These are phyloP conservation scores for Hypotaenidia philippensis DNA, from an alignment of 2,797 vertebrate genomes.

Conservation along the genomic window DNA sequence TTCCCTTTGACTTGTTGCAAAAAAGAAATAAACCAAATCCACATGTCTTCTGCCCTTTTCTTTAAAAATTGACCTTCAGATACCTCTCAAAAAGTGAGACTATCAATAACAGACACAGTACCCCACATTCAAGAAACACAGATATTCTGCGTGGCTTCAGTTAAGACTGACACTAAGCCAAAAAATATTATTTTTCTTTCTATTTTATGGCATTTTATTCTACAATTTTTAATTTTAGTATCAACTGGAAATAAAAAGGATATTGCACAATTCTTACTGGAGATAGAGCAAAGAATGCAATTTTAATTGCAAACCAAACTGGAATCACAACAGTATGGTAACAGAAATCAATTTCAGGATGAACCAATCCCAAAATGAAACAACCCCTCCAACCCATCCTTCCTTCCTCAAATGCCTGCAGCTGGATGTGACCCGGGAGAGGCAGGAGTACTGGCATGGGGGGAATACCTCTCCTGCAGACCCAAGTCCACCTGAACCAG, in stretches of 20 bases:
- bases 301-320: background rate
- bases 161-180: background rate
- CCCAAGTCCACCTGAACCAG: background rate
- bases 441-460: fast-evolving
- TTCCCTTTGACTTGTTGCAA: background rate
- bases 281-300: background rate
- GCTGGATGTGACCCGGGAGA: background rate
- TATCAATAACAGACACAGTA: background rate
- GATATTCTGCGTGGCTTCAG: background rate
- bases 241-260: background rate
- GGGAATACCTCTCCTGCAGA: background rate
- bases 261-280: background rate
- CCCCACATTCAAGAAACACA: background rate
- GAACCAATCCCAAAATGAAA: background rate
- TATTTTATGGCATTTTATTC: background rate
- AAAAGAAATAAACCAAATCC: background rate
- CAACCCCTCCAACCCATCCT: background rate
- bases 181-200: background rate
- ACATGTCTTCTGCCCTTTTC: background rate
- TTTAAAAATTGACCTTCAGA: background rate
- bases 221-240: background rate
- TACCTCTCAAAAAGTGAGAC: background rate
- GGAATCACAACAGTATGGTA: background rate
- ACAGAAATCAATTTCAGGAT: background rate
- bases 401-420: background rate